These are phyloP conservation scores for Chaetorhynchus papuensis DNA, from an alignment of 2,113 vertebrate species.

Conservation along the genomic window DNA sequence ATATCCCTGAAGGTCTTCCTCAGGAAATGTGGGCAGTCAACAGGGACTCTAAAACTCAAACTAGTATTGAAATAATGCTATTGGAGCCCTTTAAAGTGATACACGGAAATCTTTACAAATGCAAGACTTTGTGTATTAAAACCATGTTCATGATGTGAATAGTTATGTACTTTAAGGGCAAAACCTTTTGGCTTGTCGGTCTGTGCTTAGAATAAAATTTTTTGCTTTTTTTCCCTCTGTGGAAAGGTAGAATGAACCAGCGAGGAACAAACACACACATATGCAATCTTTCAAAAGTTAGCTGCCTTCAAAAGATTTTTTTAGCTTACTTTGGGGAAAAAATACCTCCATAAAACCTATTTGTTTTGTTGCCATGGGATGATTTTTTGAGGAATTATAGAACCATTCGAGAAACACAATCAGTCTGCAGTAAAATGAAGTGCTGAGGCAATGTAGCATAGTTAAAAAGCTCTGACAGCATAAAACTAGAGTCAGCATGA, in stretches of 20 bases:
- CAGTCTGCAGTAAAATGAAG: neutral
- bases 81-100: neutral
- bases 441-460: neutral
- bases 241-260: neutral
- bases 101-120: neutral
- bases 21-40: neutral
- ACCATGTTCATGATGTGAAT: neutral
- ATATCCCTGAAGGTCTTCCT: neutral
- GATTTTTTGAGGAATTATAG: neutral
- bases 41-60: neutral
- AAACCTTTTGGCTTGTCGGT: neutral
- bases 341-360: neutral
- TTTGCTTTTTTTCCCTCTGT: neutral
- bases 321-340: neutral
- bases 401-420: neutral
- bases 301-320: neutral
- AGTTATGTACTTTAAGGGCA: neutral
- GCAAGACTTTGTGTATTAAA: neutral
- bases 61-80: neutral
- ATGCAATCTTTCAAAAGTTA: neutral
- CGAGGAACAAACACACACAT: neutral
- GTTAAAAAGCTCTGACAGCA: slow-evolving; percentile 8
- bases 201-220: neutral
- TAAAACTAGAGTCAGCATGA: neutral
- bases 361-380: neutral